Evolutionary conservation across 1,140 invertebrate species (phyloP).

Genomic region (Heliconius hermathena): DNA sequence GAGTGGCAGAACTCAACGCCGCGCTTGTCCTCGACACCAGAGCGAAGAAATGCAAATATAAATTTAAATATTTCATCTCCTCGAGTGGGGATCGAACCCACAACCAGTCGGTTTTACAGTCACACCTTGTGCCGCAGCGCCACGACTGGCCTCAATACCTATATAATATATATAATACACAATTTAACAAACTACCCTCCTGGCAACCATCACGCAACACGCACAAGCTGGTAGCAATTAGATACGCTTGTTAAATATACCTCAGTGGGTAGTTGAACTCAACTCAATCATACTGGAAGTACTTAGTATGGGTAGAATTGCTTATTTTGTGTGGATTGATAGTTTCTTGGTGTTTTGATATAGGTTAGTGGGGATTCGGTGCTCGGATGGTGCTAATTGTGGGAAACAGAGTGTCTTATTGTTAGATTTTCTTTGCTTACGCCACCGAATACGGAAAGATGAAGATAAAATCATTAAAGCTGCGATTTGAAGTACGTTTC

Average conservation of each 20-base stretch:
- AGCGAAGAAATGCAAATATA: no score
- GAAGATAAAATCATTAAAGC: no score
- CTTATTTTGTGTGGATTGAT: neutral
- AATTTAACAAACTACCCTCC: neutral
- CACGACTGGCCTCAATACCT: no score
- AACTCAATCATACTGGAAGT: neutral
- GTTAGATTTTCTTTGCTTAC: no score
- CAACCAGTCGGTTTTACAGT: neutral
- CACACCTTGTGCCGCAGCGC: no score
- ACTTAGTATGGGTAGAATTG: neutral
- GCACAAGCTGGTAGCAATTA: conserved; percentile 5
- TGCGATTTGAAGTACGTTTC: no score
- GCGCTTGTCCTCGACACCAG: no score
- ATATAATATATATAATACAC: neutral
- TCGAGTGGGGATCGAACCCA: neutral
- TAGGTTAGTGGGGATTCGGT: neutral
- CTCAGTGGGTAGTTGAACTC: neutral
- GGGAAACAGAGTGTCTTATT: no score
- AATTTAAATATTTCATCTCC: neutral
- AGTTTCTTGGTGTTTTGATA: neutral
- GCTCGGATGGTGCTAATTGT: neutral
- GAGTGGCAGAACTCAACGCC: no score
- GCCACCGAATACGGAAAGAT: no score
- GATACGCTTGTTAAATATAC: conserved; percentile 10
- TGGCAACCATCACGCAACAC: neutral